A percentile compares a stretch with the other conserved stretches of the same genome.
These are phyloP conservation scores for Halcyon leucocephala DNA, from an alignment of 2,797 vertebrate genomes.

Conservation along the genomic window DNA sequence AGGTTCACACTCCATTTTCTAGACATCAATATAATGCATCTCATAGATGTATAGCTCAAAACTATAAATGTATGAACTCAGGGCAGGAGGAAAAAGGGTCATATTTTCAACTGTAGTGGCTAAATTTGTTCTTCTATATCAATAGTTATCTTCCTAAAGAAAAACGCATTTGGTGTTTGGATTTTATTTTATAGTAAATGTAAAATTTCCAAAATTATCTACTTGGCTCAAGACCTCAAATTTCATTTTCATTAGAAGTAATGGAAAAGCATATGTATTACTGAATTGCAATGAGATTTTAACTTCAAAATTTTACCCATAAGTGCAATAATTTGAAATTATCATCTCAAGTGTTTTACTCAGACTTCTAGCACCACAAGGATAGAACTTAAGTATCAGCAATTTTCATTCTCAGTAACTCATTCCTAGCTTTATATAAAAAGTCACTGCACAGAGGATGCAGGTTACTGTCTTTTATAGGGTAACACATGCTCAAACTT, in stretches of 20 bases:
- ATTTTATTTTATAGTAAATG: neutral
- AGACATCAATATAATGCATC: neutral
- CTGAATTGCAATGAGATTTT: neutral
- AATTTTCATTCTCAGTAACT: neutral
- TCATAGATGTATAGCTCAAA: neutral
- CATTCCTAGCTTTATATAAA: neutral
- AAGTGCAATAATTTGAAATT: neutral
- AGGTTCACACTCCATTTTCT: neutral
- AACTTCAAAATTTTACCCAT: neutral
- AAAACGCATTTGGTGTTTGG: neutral
- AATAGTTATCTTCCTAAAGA: neutral
- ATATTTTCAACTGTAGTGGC: neutral
- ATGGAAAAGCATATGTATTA: neutral
- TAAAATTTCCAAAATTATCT: neutral
- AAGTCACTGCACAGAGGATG: neutral
- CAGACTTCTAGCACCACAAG: neutral
- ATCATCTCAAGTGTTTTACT: neutral
- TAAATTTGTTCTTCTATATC: neutral
- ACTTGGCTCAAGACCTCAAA: neutral
- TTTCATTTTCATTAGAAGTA: neutral
- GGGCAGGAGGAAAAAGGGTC: neutral
- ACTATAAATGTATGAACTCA: neutral
- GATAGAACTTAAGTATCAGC: neutral
- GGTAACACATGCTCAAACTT: neutral
- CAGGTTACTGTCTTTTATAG: neutral